Evolutionary conservation across 2,797 vertebrate genomes (phyloP).

Genomic region (Emys orbicularis): DNA sequence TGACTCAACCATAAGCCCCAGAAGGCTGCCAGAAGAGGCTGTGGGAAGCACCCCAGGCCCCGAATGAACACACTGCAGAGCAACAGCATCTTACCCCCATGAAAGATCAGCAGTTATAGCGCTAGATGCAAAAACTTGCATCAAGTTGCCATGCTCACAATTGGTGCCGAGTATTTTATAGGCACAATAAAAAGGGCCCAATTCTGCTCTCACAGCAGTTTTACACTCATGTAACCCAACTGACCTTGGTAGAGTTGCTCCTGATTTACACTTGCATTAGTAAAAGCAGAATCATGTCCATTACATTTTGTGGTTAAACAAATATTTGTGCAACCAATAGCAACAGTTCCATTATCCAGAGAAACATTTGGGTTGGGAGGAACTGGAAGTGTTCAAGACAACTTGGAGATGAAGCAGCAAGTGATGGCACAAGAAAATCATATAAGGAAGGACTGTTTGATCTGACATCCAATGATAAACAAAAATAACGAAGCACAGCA

Average conservation of each 20-base stretch:
- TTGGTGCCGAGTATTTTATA: not conserved
- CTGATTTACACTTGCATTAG: not conserved
- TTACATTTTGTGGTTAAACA: not conserved
- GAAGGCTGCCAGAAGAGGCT: not conserved
- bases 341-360: not conserved
- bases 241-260: not conserved
- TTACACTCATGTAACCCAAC: not conserved
- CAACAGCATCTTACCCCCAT: not conserved
- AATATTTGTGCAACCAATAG: not conserved
- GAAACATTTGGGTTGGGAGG: not conserved
- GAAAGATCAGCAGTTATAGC: not conserved
- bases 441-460: not conserved
- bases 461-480: conserved; percentile 45
- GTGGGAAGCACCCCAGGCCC: conserved; percentile 12
- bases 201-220: not conserved
- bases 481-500: conserved; percentile 41
- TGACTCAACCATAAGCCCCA: conserved; percentile 21
- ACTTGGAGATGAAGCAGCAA: not conserved
- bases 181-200: not conserved
- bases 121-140: not conserved
- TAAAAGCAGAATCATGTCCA: not conserved
- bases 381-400: not conserved
- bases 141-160: not conserved
- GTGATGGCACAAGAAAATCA: not conserved
- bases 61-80: not conserved